Conservation (phyloP, 2,113 vertebrate species). For the Periophthalmus modestus region DNA sequence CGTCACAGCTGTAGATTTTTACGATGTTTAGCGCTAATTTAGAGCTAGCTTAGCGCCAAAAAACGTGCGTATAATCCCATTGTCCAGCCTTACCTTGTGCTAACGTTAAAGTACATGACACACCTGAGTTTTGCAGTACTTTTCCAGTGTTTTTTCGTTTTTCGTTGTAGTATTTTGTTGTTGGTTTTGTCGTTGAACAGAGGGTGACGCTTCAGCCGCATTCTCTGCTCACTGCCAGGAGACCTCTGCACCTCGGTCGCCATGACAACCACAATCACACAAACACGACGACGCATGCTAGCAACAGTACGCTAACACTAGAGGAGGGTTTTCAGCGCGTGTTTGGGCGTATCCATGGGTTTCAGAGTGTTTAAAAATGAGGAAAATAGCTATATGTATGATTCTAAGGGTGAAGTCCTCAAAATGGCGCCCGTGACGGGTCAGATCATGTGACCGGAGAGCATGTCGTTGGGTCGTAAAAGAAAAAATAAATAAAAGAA, state of each 20-base stretch:
- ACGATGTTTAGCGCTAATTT: neutral
- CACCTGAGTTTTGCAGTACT: neutral
- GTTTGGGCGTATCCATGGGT: neutral
- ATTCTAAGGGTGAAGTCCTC: neutral
- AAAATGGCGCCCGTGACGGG: too few relatives aligned
- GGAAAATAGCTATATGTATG: neutral
- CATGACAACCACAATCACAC: slow-evolving; percentile 14
- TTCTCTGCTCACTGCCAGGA: slow-evolving; percentile 78
- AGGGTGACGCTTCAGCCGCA: slow-evolving; percentile 74
- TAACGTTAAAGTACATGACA: neutral
- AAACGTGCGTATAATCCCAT: neutral
- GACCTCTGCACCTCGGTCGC: slow-evolving; percentile 70
- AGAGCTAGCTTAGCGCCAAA: neutral
- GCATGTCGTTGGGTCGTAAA: too few relatives aligned
- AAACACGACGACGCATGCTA: slow-evolving; percentile 3
- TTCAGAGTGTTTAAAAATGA: neutral
- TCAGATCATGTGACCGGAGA: too few relatives aligned
- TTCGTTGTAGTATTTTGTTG: too few relatives aligned
- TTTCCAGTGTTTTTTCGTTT: too few relatives aligned
- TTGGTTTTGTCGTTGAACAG: slow-evolving; percentile 61
- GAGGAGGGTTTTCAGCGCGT: neutral
- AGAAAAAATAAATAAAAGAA: too few relatives aligned
- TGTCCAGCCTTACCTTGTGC: neutral
- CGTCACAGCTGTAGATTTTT: neutral
- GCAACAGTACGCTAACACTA: neutral